These are phyloP conservation scores for Apis laboriosa DNA, from an alignment of 1,140 invertebrate genomes.

Conservation along the genomic window DNA sequence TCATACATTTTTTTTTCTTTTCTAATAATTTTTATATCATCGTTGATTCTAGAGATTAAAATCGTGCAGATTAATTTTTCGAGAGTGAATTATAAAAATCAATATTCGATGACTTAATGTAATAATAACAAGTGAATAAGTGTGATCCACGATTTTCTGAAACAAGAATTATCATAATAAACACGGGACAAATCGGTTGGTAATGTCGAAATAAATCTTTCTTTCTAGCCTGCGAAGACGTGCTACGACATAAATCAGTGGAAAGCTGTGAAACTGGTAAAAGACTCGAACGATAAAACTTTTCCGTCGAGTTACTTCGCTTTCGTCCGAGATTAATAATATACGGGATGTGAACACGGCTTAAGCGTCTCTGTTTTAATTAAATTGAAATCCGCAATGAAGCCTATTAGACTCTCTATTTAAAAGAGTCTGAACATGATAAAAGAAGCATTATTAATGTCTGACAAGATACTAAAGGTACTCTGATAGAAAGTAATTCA, in stretches of 20 bases:
- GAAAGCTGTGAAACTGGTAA: neutral
- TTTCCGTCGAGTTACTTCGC: slow-evolving; percentile 10
- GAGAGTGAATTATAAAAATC: too few relatives aligned
- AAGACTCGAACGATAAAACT: slow-evolving; percentile 40
- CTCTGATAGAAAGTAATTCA: neutral
- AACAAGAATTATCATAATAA: slow-evolving; percentile 40
- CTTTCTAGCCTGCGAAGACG: neutral
- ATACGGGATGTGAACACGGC: slow-evolving; percentile 31
- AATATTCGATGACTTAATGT: neutral
- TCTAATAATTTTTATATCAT: too few relatives aligned
- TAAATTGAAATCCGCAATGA: slow-evolving; percentile 53
- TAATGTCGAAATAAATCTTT: slow-evolving; percentile 24
- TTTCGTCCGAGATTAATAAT: slow-evolving; percentile 52
- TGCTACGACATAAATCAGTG: slow-evolving; percentile 36
- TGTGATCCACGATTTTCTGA: neutral
- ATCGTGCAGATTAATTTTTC: too few relatives aligned
- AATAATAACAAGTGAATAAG: neutral
- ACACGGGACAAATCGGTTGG: slow-evolving; percentile 16
- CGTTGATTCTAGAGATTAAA: too few relatives aligned
- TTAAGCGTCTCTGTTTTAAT: slow-evolving; percentile 55
- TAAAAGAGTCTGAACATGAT: slow-evolving; percentile 23
- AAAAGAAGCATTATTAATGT: slow-evolving; percentile 14
- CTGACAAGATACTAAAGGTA: neutral
- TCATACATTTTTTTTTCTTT: neutral
- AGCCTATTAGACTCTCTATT: slow-evolving; percentile 18